Evolutionary conservation across 2,888 invertebrate species (phyloP).

Genomic region (Homarus gammarus): DNA sequence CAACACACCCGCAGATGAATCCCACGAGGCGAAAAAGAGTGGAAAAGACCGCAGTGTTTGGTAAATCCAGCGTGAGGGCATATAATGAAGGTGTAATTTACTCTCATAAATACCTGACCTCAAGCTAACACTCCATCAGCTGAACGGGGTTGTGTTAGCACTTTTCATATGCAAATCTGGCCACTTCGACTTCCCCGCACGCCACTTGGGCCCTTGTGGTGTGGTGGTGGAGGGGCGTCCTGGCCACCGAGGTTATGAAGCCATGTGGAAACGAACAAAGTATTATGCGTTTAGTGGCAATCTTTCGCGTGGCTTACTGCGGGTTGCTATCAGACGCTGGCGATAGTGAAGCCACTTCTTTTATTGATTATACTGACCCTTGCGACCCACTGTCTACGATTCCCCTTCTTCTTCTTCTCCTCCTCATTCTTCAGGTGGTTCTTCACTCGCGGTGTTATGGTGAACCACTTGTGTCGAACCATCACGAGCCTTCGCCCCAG

Average conservation of each 20-base stretch:
- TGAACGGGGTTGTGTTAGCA: conserved; percentile 48
- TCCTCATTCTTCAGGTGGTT: neutral
- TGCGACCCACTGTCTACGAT: conserved; percentile 6
- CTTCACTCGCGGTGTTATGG: neutral
- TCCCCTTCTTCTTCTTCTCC: neutral
- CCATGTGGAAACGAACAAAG: conserved; percentile 25
- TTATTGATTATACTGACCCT: conserved; percentile 46
- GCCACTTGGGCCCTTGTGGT: neutral
- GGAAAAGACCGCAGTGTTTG: conserved; percentile 42
- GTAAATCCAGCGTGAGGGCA: conserved; percentile 46
- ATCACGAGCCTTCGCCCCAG: no score
- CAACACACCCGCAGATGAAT: conserved; percentile 8
- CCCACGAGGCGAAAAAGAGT: conserved; percentile 16
- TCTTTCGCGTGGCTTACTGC: conserved; percentile 45
- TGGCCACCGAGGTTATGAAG: neutral
- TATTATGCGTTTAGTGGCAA: conserved; percentile 17
- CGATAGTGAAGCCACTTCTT: conserved; percentile 47
- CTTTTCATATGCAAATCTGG: conserved; percentile 59
- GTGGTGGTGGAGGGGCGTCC: neutral
- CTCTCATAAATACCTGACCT: conserved; percentile 58
- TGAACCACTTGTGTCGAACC: no score
- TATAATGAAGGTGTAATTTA: conserved; percentile 62
- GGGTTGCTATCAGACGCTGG: conserved; percentile 30
- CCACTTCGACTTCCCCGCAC: conserved; percentile 25
- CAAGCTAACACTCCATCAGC: conserved; percentile 51